phyloP scores from a whole-genome alignment of 2,113 vertebrate genomes.

The Nannobrachium achirus region DNA sequence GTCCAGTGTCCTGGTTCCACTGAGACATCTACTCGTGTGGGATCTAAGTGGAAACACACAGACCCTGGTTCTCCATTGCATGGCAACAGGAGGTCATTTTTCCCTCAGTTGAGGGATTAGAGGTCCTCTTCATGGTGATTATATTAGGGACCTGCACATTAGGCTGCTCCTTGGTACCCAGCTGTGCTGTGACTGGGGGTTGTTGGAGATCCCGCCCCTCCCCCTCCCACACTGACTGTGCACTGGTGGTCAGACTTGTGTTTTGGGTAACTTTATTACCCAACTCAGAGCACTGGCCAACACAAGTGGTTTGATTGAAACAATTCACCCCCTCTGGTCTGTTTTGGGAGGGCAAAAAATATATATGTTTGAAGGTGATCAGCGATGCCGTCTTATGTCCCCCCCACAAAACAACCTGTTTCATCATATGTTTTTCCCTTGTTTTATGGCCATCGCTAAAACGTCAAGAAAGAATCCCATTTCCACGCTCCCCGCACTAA shows the following conservation, averaged over 20 bases:
- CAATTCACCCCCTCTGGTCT: constrained; percentile 46
- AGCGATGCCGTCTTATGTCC: constrained; percentile 29
- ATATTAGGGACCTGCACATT: constrained; percentile 77
- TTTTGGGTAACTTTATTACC: not conserved
- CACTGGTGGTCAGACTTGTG: not conserved
- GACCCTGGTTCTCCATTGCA: constrained; percentile 53
- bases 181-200: constrained; percentile 72
- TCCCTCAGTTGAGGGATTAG: constrained; percentile 76
- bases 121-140: constrained; percentile 68
- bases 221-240: constrained; percentile 29
- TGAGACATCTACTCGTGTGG: constrained; percentile 37
- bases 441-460: constrained; percentile 23
- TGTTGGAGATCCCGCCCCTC: constrained; percentile 47
- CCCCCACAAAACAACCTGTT: constrained; percentile 55
- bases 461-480: constrained; percentile 26
- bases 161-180: constrained; percentile 74
- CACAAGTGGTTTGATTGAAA: constrained; percentile 53
- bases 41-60: constrained; percentile 61
- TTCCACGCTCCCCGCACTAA: constrained; percentile 16
- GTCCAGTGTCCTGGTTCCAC: constrained; percentile 49
- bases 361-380: constrained; percentile 6
- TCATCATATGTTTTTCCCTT: constrained; percentile 47
- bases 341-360: not conserved
- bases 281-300: constrained; percentile 53
- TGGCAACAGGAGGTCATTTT: constrained; percentile 70